A percentile compares a stretch with the other conserved stretches of the same genome.
Evolutionary conservation across 2,888 invertebrate genomes (phyloP).

Genomic region (Dryobota labecula): DNA sequence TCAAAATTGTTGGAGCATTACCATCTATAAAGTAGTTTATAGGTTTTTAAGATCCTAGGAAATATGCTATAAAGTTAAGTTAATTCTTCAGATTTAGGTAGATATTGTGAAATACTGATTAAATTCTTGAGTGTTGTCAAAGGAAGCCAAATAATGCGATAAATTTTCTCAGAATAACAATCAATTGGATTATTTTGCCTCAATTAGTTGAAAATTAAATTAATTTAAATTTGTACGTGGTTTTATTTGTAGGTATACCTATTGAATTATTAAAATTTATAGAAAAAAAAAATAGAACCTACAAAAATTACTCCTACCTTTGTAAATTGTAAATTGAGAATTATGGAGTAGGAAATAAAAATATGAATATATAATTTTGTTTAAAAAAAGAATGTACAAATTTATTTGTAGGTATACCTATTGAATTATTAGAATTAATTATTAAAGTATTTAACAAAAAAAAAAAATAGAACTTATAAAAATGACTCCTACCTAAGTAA

Average conservation of each 20-base stretch:
- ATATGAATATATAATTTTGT: too few relatives aligned
- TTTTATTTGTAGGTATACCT: background rate
- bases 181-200: slow-evolving; percentile 16
- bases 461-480: too few relatives aligned
- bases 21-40: background rate
- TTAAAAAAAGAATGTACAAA: too few relatives aligned
- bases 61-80: background rate
- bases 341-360: background rate
- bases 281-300: too few relatives aligned
- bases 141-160: slow-evolving; percentile 12
- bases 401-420: background rate
- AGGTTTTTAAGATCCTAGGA: background rate
- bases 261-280: background rate
- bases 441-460: too few relatives aligned
- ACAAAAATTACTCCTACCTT: too few relatives aligned
- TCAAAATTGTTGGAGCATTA: background rate
- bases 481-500: background rate
- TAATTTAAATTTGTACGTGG: background rate
- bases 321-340: background rate
- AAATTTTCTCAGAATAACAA: slow-evolving; percentile 14
- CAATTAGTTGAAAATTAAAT: background rate
- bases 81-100: background rate
- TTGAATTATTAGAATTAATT: background rate
- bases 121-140: slow-evolving; percentile 28
- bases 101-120: background rate